A percentile compares a stretch with the other conserved stretches of the same genome.
Conservation (phyloP, 2,888 invertebrate genomes). For the Hirtodrosophila trivittata region DNA sequence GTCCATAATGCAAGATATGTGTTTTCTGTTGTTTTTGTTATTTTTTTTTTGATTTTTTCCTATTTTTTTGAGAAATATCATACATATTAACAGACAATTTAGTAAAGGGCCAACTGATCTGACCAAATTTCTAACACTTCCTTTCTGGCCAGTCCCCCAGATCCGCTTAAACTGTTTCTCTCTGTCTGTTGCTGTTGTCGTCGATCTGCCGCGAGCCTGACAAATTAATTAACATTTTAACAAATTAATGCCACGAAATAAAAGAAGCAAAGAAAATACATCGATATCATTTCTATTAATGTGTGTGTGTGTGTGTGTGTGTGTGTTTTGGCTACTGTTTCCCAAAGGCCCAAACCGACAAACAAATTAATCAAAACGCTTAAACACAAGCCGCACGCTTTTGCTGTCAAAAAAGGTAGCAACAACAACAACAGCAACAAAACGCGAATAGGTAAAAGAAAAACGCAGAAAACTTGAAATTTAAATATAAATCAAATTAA, state of each 20-base stretch:
- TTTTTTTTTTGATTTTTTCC: neutral
- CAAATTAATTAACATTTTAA: constrained; percentile 73
- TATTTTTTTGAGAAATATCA: constrained; percentile 3
- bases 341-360: constrained; percentile 20
- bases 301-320: constrained; percentile 2
- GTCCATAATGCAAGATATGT: neutral
- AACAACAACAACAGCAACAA: constrained; percentile 19
- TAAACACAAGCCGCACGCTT: constrained; percentile 65
- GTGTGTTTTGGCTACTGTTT: constrained; percentile 61
- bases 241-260: constrained; percentile 56
- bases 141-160: too few relatives aligned
- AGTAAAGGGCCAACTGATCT: constrained; percentile 27
- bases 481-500: constrained; percentile 66
- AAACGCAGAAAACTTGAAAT: constrained; percentile 61
- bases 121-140: neutral
- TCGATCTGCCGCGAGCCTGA: constrained; percentile 61
- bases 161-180: too few relatives aligned
- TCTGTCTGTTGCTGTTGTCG: neutral
- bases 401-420: constrained; percentile 63
- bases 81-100: constrained; percentile 41
- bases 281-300: constrained; percentile 33
- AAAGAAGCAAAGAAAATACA: constrained; percentile 15
- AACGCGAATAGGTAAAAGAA: constrained; percentile 35
- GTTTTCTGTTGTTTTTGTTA: too few relatives aligned
- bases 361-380: constrained; percentile 69